phyloP scores from a whole-genome alignment of 2,888 invertebrate genomes.

The Drosophila meridionalis region DNA sequence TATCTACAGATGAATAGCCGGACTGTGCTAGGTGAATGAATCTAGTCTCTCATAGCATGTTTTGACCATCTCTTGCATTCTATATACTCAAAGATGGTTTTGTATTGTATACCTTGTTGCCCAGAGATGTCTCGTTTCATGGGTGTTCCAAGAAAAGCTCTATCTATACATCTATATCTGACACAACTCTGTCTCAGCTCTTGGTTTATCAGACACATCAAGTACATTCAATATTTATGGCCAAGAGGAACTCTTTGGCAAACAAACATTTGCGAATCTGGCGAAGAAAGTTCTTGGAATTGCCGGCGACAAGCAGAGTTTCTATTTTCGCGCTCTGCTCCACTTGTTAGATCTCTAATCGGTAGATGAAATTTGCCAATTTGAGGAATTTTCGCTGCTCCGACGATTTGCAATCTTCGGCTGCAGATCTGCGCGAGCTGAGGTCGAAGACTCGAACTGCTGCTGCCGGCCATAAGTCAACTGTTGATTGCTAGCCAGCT shows the following conservation, averaged over 20 bases:
- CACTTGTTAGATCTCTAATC: conserved; percentile 7
- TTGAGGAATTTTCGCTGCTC: background rate
- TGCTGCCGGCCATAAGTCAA: conserved; percentile 7
- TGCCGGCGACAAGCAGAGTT: background rate
- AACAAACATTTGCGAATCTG: background rate
- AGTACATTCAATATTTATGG: background rate
- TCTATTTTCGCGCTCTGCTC: background rate
- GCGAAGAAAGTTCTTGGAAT: conserved; percentile 7
- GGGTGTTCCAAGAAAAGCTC: background rate
- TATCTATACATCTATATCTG: background rate
- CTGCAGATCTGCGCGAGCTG: background rate
- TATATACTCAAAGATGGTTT: too few species aligned
- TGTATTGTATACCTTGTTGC: too few species aligned
- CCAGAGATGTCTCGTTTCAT: too few species aligned
- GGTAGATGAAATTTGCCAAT: background rate
- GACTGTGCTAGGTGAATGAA: too few species aligned
- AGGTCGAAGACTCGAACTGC: background rate
- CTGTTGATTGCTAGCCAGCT: conserved; percentile 9
- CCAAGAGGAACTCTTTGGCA: background rate
- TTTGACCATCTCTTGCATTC: too few species aligned
- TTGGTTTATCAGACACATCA: conserved; percentile 1
- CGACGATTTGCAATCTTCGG: background rate
- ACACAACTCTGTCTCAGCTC: background rate
- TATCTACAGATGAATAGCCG: too few species aligned
- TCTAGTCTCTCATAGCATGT: too few species aligned